A percentile compares a stretch with the other conserved stretches of the same genome.
Conservation (phyloP, 2,113 vertebrate genomes). For the Hippocampus comes region DNA sequence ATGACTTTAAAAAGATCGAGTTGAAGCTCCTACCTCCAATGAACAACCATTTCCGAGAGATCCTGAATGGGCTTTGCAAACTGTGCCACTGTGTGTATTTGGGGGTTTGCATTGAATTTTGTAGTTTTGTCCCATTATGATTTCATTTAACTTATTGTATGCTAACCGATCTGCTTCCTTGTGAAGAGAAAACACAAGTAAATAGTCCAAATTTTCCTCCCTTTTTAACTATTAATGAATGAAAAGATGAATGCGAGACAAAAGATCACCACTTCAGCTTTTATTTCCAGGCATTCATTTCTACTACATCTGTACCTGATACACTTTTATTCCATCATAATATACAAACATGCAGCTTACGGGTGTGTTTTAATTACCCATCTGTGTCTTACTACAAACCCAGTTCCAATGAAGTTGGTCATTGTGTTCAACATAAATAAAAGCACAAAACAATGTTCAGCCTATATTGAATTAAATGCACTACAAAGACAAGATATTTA, state of each 20-base stretch:
- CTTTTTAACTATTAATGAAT: background rate
- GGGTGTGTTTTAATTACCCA: too few relatives aligned
- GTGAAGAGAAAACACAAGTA: background rate
- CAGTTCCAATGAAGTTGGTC: too few relatives aligned
- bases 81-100: constrained; percentile 85
- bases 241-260: background rate
- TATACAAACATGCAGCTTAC: too few relatives aligned
- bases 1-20: constrained; percentile 99
- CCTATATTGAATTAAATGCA: too few relatives aligned
- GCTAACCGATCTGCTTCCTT: background rate
- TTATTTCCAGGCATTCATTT: too few relatives aligned
- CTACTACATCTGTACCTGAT: too few relatives aligned
- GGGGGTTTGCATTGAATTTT: background rate
- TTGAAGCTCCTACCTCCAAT: constrained; percentile 89
- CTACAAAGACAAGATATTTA: too few relatives aligned
- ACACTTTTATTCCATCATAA: too few relatives aligned
- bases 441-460: too few relatives aligned
- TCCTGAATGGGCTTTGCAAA: constrained; percentile 89
- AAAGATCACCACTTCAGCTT: background rate
- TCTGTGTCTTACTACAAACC: too few relatives aligned
- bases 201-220: too few relatives aligned
- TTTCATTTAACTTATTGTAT: background rate
- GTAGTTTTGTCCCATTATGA: background rate
- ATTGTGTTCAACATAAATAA: too few relatives aligned
- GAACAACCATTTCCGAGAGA: constrained; percentile 86